A percentile compares a stretch with the other conserved stretches of the same genome.
Conservation (phyloP, 2,888 invertebrate species). For the Polymixis flavicincta region DNA sequence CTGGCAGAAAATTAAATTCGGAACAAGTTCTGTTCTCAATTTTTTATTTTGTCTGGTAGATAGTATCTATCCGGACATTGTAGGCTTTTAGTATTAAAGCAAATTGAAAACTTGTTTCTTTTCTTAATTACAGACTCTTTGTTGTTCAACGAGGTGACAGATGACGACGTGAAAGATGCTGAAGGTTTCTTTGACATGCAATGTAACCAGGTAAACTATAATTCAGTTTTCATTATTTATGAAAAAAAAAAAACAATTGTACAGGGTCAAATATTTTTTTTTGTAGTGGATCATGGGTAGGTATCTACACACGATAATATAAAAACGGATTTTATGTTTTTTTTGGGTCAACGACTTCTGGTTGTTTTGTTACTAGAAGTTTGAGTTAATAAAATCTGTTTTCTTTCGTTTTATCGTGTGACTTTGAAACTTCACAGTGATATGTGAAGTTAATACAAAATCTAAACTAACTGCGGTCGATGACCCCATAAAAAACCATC, state of each 20-base stretch:
- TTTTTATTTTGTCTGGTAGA: too few relatives aligned
- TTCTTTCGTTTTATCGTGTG: not conserved
- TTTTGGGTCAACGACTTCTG: not conserved
- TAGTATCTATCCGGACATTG: too few relatives aligned
- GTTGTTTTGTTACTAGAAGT: not conserved
- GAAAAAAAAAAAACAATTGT: too few relatives aligned
- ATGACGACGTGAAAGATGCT: conserved; percentile 94
- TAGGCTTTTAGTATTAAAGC: too few relatives aligned
- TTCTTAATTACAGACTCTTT: conserved; percentile 92
- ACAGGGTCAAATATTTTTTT: not conserved
- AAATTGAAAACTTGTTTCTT: not conserved
- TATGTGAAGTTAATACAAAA: too few relatives aligned
- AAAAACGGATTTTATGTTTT: not conserved
- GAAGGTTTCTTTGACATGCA: conserved; percentile 97
- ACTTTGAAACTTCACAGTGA: too few relatives aligned
- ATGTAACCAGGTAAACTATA: conserved; percentile 93
- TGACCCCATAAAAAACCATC: too few relatives aligned
- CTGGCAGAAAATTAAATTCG: not conserved
- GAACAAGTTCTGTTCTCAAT: not conserved
- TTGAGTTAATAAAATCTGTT: not conserved
- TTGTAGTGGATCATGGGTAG: too few relatives aligned
- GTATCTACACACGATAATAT: not conserved
- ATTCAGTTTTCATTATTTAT: too few relatives aligned
- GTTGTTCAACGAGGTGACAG: conserved; percentile 93
- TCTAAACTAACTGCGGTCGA: too few relatives aligned